Conservation (phyloP, 2,113 vertebrate genomes). For the Nestor notabilis region DNA sequence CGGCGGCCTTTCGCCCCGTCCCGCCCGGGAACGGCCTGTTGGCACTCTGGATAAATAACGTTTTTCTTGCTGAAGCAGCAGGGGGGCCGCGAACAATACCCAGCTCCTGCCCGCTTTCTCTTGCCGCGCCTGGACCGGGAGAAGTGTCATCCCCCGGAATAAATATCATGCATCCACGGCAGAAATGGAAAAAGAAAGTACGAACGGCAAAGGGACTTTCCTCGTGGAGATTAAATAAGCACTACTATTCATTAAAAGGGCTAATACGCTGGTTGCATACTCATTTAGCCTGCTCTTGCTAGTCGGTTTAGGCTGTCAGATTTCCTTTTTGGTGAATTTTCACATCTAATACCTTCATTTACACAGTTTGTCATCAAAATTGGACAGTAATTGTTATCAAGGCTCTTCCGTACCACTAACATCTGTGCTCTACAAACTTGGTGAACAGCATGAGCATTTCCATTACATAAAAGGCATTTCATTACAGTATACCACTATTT, state of each 20-base stretch:
- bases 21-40: not conserved
- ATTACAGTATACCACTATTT: not conserved
- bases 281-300: not conserved
- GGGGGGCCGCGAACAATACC: not conserved
- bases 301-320: not conserved
- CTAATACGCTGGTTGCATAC: not conserved
- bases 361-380: not conserved
- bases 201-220: not conserved
- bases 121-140: not conserved
- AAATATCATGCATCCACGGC: not conserved
- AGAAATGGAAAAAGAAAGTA: not conserved
- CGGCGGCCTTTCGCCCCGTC: not conserved
- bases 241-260: not conserved
- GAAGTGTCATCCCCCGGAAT: not conserved
- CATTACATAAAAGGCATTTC: not conserved
- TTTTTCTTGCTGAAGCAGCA: not conserved
- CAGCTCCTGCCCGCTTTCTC: not conserved
- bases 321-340: not conserved
- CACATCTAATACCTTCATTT: not conserved
- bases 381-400: not conserved
- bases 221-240: not conserved
- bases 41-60: not conserved
- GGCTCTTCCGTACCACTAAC: not conserved
- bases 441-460: not conserved
- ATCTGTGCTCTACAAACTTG: not conserved